Base-by-base conservation (phyloP, 2,113 vertebrate species). In the Dasypus novemcinctus region DNA sequence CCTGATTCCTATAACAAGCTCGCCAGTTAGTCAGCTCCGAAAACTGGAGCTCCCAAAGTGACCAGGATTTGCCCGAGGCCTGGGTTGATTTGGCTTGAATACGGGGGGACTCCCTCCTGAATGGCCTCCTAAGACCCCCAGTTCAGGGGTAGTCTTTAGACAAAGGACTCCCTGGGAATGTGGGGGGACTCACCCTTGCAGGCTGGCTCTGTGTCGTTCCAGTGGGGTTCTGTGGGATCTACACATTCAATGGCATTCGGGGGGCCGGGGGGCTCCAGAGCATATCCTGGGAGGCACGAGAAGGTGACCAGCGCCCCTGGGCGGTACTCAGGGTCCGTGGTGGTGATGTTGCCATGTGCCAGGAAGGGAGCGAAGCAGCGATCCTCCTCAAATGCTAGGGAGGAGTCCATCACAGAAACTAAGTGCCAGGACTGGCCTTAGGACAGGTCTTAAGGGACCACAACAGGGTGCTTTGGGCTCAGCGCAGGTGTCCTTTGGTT, bases 311-410 rank as follows among this genome's bases (percentile, higher is more conserved):
- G 98, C 1, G 99, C 98, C 61, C 99, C 99, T 76, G 99, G 98
- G 61, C 98, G 98, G 95, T 99, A 99, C 31, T 98, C 98, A 25
- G 99, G 98, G 97, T 99, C 99, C 18, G 99, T 99, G 83, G 98
- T 99, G 97, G 98, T 99, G 98, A 99, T 99, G 23, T 99, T 99
- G 59, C 99, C 99, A 41, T 99, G 99, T 29, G 99, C 99, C 97
- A 99, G 98, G 97, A 99, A 99, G 0, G 99, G 99, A 94, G 99
- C 99, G 21, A 99, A 99, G 98, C 99, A 99, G 90, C 99, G 99
- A 46, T 99, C 99, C 3, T 99, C 99, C 43, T 99, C 99, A 54
- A 99, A 99, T 20, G 99, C 99, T 99, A 49, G 49, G 83, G 71
- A 92, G 43, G 82, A 82, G 61, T 78, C 80, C 84, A 72, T 75